Conservation (phyloP, 1,140 invertebrate species). For the Macrobrachium nipponense region DNA sequence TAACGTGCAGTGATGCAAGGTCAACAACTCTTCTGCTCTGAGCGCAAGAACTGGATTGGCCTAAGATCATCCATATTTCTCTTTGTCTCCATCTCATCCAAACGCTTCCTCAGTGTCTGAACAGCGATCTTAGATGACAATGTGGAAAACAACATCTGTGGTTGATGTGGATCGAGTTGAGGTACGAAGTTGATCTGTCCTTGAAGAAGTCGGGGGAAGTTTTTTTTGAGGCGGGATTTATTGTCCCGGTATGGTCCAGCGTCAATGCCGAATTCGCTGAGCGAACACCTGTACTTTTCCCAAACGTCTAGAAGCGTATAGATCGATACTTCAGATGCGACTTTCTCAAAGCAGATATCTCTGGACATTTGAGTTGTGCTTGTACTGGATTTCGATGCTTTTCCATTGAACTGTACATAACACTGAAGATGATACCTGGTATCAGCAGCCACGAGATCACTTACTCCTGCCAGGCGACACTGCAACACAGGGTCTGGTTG, state of each 20-base stretch:
- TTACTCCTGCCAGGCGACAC: constrained; percentile 20
- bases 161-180: constrained; percentile 37
- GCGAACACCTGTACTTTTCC: constrained; percentile 19
- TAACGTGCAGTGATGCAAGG: constrained; percentile 15
- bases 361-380: constrained; percentile 22
- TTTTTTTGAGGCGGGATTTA: constrained; percentile 20
- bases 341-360: constrained; percentile 38
- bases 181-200: constrained; percentile 25
- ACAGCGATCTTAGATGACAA: not conserved
- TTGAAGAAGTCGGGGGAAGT: not conserved
- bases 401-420: constrained; percentile 23
- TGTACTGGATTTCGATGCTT: too few species aligned
- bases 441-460: constrained; percentile 34
- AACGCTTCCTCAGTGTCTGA: constrained; percentile 16
- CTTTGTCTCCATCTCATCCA: constrained; percentile 7
- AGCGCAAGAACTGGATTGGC: not conserved
- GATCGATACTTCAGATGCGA: constrained; percentile 35
- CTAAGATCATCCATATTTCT: not conserved
- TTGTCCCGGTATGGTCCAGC: constrained; percentile 31
- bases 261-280: constrained; percentile 28
- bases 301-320: constrained; percentile 29
- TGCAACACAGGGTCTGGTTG: not conserved
- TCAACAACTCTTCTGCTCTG: constrained; percentile 7
- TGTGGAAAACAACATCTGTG: constrained; percentile 30
- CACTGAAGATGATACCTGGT: constrained; percentile 14